Conservation (phyloP, 2,888 invertebrate species). For the Carterocephalus palaemon region DNA sequence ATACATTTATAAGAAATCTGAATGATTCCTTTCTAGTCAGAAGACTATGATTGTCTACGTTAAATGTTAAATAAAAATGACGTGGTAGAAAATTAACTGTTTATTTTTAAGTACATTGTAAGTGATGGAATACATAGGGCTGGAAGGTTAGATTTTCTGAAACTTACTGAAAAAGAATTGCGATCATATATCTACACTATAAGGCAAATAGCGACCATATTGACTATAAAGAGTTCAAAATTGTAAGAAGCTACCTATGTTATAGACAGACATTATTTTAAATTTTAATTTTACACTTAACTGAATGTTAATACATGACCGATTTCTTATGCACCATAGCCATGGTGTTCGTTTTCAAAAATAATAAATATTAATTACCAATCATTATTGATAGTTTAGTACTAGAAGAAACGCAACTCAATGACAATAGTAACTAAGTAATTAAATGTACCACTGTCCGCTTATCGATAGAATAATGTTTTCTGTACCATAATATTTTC, state of each 20-base stretch:
- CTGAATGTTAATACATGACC: no score
- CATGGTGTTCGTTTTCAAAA: no score
- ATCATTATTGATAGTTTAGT: not conserved
- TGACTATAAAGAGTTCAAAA: no score
- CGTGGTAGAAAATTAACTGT: slow-evolving; percentile 29
- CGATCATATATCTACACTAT: no score
- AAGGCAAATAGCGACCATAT: no score
- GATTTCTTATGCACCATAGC: no score
- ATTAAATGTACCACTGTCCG: slow-evolving; percentile 3
- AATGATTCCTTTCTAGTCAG: slow-evolving; percentile 73
- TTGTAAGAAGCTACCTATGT: no score
- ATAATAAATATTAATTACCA: no score
- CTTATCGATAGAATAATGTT: not conserved
- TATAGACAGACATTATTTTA: no score
- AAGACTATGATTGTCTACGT: slow-evolving; percentile 70
- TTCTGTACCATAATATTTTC: slow-evolving; percentile 2
- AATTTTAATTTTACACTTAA: no score
- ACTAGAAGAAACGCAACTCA: not conserved
- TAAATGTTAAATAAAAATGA: slow-evolving; percentile 38
- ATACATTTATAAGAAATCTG: slow-evolving; percentile 55
- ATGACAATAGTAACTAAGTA: slow-evolving; percentile 4
- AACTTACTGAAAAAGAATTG: no score
- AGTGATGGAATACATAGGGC: slow-evolving; percentile 34
- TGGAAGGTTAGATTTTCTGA: slow-evolving; percentile 27
- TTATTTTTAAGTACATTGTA: slow-evolving; percentile 40